phyloP scores from a whole-genome alignment of 2,113 vertebrate species.

The Poeciliopsis turrubarensis region DNA sequence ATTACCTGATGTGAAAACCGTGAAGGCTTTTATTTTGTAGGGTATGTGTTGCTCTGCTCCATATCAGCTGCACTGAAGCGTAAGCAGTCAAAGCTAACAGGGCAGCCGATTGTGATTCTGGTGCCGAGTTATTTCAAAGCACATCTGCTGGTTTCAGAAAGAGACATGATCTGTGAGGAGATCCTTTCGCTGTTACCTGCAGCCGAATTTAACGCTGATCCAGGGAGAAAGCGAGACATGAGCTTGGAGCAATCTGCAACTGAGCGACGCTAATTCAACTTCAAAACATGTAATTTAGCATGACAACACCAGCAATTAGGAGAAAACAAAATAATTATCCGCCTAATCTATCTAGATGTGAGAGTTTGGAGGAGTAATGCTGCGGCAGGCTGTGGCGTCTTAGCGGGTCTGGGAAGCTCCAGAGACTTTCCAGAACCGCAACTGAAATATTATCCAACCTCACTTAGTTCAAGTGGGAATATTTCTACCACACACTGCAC shows the following conservation, averaged over 20 bases:
- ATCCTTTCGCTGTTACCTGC: constrained; percentile 9
- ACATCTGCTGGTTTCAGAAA: constrained; percentile 13
- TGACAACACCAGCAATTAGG: constrained; percentile 6
- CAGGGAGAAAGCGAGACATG: background rate
- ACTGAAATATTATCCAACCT: background rate
- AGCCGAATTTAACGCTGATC: constrained; percentile 18
- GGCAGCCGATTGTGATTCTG: constrained; percentile 27
- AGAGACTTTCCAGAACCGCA: background rate
- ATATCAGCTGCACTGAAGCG: background rate
- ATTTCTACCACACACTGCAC: background rate
- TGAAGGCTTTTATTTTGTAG: too few species aligned
- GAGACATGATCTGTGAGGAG: constrained; percentile 2
- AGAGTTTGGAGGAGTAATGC: background rate
- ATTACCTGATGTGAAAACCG: too few species aligned
- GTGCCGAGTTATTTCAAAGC: constrained; percentile 17
- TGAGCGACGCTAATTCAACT: constrained; percentile 17
- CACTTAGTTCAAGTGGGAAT: background rate
- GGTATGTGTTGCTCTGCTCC: too few species aligned
- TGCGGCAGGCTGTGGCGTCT: background rate
- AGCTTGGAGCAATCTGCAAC: constrained; percentile 11
- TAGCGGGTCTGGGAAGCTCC: too few species aligned
- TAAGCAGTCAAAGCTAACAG: constrained; percentile 16
- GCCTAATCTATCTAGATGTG: background rate
- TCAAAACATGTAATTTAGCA: constrained; percentile 7
- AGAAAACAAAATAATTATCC: background rate